A percentile compares a stretch with the other conserved stretches of the same genome.
These are phyloP conservation scores for Ginglymostoma cirratum DNA, from an alignment of 2,113 vertebrate species.

Conservation along the genomic window DNA sequence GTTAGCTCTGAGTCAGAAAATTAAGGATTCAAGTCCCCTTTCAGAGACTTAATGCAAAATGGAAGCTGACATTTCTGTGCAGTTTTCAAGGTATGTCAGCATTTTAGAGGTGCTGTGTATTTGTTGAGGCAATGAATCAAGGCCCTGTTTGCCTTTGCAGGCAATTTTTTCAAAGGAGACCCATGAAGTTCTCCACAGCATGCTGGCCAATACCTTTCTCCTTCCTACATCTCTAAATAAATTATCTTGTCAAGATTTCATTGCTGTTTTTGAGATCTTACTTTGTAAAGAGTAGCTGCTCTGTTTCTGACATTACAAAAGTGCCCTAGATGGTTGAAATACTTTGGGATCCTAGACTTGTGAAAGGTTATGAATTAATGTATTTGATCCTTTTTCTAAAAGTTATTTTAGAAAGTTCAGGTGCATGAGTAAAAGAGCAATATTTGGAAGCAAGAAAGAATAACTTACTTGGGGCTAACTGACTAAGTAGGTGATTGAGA, in stretches of 20 bases:
- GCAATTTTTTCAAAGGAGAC: neutral
- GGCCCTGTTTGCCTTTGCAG: neutral
- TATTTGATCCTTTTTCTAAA: neutral
- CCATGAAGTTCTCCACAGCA: neutral
- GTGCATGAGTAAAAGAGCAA: neutral
- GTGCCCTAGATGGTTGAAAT: neutral
- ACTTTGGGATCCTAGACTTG: neutral
- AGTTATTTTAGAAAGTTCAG: neutral
- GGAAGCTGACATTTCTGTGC: neutral
- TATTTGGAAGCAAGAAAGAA: neutral
- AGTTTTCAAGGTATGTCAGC: neutral
- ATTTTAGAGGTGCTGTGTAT: neutral
- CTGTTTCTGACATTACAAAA: neutral
- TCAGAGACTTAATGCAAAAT: neutral
- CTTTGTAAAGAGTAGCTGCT: neutral
- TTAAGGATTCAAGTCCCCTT: neutral
- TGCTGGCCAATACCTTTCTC: neutral
- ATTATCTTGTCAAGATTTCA: neutral
- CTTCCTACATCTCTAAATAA: neutral
- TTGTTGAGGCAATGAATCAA: neutral
- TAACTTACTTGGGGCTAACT: neutral
- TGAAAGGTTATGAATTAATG: neutral
- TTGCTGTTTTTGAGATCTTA: neutral
- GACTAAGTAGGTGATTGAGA: no score
- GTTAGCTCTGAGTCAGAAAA: neutral